These are phyloP conservation scores for Urosaurus nigricauda DNA, from an alignment of 2,797 vertebrate genomes.

Conservation along the genomic window DNA sequence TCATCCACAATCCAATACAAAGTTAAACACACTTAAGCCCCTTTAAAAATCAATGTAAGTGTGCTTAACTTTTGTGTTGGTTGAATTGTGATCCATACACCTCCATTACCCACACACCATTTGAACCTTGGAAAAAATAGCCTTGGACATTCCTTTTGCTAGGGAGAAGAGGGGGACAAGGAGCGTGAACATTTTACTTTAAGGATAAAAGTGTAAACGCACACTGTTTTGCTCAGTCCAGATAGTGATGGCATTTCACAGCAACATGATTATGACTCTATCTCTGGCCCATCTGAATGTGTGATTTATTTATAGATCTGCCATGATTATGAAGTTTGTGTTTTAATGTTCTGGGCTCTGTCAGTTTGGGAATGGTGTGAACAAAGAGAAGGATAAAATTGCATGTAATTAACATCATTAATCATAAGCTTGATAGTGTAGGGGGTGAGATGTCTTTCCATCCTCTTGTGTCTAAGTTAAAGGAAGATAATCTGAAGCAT, in stretches of 20 bases:
- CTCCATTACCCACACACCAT: neutral
- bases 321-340: conserved; percentile 20
- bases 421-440: conserved; percentile 21
- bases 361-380: conserved; percentile 12
- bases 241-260: neutral
- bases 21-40: neutral
- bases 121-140: neutral
- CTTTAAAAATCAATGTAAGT: neutral
- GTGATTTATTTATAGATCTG: neutral
- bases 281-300: conserved; percentile 2
- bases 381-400: conserved; percentile 14
- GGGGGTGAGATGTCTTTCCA: neutral
- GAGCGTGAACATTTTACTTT: neutral
- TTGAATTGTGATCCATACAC: neutral
- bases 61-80: neutral
- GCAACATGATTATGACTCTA: neutral
- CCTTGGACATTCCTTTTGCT: neutral
- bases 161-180: no score
- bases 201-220: neutral
- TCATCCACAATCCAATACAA: neutral
- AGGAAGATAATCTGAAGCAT: neutral
- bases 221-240: neutral
- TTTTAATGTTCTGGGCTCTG: conserved; percentile 30
- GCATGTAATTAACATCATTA: conserved; percentile 34
- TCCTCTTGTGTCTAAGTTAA: neutral